A percentile compares a stretch with the other conserved stretches of the same genome.
phyloP scores from a whole-genome alignment of 2,888 invertebrate species.

The Nomada flava region DNA sequence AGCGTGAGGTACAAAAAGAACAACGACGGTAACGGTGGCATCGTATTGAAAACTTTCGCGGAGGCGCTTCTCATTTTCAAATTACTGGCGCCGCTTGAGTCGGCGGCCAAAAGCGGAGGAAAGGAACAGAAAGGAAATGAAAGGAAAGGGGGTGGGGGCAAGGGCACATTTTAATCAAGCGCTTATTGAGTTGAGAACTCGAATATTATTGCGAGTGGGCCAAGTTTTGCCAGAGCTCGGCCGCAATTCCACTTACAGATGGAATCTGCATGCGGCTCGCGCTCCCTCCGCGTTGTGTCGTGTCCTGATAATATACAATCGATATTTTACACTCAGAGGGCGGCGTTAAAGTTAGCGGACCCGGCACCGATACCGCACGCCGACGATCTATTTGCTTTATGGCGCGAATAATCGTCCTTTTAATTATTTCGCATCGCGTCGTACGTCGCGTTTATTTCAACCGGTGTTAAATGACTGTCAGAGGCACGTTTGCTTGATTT shows the following conservation, averaged over 20 bases:
- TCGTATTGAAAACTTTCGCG: conserved; percentile 75
- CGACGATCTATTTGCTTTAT: conserved; percentile 34
- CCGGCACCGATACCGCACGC: not conserved
- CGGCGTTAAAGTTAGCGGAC: conserved; percentile 26
- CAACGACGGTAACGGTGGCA: conserved; percentile 44
- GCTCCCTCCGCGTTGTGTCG: conserved; percentile 30
- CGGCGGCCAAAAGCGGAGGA: conserved; percentile 17
- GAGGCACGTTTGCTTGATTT: conserved; percentile 44
- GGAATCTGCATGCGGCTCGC: conserved; percentile 33
- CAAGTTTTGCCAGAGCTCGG: conserved; percentile 54
- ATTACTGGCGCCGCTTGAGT: conserved; percentile 67
- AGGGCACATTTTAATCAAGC: conserved; percentile 78
- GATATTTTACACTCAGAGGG: conserved; percentile 38
- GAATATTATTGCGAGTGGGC: conserved; percentile 72
- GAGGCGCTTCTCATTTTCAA: conserved; percentile 76
- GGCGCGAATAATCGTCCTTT: conserved; percentile 36
- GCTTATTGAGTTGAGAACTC: conserved; percentile 79
- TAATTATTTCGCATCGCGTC: conserved; percentile 32
- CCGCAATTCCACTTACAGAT: conserved; percentile 56
- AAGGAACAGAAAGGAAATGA: conserved; percentile 4
- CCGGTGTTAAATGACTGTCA: conserved; percentile 44
- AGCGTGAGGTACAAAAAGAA: not conserved
- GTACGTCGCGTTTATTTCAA: conserved; percentile 29
- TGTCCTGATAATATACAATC: conserved; percentile 47
- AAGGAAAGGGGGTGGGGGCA: conserved; percentile 10